A percentile compares a stretch with the other conserved stretches of the same genome.
Evolutionary conservation across 2,888 invertebrate genomes (phyloP).

Genomic region (Caenorhabditis japonica): DNA sequence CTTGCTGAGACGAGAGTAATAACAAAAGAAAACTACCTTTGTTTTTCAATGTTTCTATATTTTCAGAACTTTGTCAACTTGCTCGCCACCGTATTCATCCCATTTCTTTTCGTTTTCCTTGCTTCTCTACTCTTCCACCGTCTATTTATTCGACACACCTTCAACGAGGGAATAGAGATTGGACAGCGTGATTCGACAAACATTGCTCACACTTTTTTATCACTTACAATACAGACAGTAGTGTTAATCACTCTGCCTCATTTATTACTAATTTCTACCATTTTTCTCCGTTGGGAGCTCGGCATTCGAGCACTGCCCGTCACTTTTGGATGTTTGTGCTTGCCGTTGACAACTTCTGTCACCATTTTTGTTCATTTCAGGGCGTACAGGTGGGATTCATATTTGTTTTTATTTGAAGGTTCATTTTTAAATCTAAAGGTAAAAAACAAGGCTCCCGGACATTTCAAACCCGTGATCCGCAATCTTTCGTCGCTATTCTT

Average conservation of each 20-base stretch:
- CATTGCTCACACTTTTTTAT: slow-evolving; percentile 6
- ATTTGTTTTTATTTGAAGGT: no score
- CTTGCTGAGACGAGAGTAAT: no score
- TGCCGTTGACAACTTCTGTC: neutral
- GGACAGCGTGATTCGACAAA: slow-evolving; percentile 13
- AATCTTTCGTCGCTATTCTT: no score
- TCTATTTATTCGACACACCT: slow-evolving; percentile 10
- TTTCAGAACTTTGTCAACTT: no score
- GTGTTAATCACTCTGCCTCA: slow-evolving; percentile 2
- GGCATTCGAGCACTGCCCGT: slow-evolving; percentile 13
- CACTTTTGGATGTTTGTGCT: slow-evolving; percentile 2
- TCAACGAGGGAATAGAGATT: slow-evolving; percentile 28
- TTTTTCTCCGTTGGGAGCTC: slow-evolving; percentile 10
- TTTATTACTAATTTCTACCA: neutral
- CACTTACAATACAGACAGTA: neutral
- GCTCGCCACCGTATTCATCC: no score
- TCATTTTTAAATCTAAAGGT: no score
- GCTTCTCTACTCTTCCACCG: slow-evolving; percentile 1
- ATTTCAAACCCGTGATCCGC: no score
- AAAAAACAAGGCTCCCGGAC: no score
- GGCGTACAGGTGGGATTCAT: slow-evolving; percentile 21
- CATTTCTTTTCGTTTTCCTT: no score
- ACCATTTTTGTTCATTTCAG: slow-evolving; percentile 14
- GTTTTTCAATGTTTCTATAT: no score
- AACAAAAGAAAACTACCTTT: no score